Evolutionary conservation across 2,888 invertebrate species (phyloP), one percentile per base, ranked within the genome.

Genomic region (Druceiella hillmani): DNA sequence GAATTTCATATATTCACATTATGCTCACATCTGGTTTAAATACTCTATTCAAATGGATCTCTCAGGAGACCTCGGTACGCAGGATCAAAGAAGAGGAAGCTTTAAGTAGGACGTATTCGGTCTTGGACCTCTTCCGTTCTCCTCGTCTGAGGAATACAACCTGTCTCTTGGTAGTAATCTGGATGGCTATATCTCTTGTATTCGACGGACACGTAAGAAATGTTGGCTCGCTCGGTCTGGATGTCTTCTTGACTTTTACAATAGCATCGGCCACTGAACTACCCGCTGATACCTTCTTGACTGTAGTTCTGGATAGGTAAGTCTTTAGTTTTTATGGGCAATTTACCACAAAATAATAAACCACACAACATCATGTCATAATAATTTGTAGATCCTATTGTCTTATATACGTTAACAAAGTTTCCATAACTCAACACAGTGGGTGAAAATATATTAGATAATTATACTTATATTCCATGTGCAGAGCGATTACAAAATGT

Each of bases 141-240:
- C 87, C 89, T 0, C 74, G 87, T 1, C 61, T 92, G 9, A 67
- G 90, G 3, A 78, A 77, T 43, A 85, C 85, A 43, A 85, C 89
- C 0, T 64, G 90, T 31, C 68, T 91, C 0, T 72, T 91, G 13
- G 87, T 87, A 48, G 50, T 88, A 2, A 86, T 91, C 49, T 91
- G 91, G 90, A 87, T 89, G 85, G 80, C 84, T n/a, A 86, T 90
- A 38, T 87, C 89, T 0, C 55, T 91, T 54, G 87, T 88, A 1
- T 89, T 90, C 59, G 89, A 91, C 54, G 89, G 89, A 0, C 91
- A 92, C 56, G 89, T 90, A 10, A 73, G 91, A 53, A 91, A 90
- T 56, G 89, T 91, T 0, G 86, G 87, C 1, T 85, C 88, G 6
- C 63, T 91, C 26, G 88, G 88, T 0, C 62, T 88, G 49, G 81